phyloP scores from a whole-genome alignment of 2,888 invertebrate genomes.

The Hyles lineata region DNA sequence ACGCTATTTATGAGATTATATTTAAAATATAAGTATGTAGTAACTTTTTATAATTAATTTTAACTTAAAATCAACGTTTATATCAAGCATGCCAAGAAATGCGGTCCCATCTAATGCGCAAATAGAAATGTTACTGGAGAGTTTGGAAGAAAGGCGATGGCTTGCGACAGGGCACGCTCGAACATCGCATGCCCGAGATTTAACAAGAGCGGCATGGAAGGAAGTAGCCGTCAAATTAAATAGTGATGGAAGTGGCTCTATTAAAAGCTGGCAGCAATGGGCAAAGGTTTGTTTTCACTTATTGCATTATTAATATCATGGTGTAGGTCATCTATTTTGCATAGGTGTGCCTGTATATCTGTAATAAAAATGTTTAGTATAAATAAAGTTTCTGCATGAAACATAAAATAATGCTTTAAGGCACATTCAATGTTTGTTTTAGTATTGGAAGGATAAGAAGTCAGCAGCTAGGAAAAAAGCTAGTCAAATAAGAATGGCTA shows the following conservation, averaged over 20 bases:
- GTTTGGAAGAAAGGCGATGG: too few species aligned
- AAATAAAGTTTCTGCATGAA: background rate
- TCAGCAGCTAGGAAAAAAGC: background rate
- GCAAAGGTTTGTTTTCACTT: background rate
- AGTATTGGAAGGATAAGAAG: slow-evolving; percentile 9
- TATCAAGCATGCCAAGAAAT: background rate
- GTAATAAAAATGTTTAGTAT: background rate
- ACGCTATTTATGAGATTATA: background rate
- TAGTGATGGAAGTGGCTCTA: background rate
- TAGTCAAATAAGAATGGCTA: slow-evolving; percentile 6
- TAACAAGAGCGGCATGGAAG: too few species aligned
- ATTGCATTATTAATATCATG: background rate
- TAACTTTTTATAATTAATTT: background rate
- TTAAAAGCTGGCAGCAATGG: background rate
- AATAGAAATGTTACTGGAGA: background rate
- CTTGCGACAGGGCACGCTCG: too few species aligned
- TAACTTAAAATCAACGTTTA: background rate
- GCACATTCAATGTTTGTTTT: background rate
- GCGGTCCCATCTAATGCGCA: background rate
- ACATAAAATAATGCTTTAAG: background rate
- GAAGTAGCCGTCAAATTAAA: too few species aligned
- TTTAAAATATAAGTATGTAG: background rate
- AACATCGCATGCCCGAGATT: too few species aligned
- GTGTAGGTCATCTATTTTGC: background rate
- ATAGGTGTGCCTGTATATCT: background rate